Evolutionary conservation across 2,888 invertebrate species (phyloP), one percentile per base, ranked within the genome.

Genomic region (Dryobota labecula): DNA sequence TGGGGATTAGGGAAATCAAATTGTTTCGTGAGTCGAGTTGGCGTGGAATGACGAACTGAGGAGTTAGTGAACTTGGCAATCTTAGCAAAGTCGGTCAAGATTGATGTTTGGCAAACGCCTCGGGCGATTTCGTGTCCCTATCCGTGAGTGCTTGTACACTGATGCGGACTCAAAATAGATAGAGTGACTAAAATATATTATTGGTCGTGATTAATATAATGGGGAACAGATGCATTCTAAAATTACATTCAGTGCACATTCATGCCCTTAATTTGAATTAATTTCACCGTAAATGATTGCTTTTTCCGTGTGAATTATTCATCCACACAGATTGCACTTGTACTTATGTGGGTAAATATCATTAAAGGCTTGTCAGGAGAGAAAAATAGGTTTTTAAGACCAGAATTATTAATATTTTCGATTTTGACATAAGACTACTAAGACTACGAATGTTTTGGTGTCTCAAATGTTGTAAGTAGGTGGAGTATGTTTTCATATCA

Each of bases 21-120:
- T 88, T 89, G 87, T 90, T 87, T 86, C 77, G 83, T 86, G 75
- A 82, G 84, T 81, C 83, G 85, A 89, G 87, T 87, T 86, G 83
- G 82, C 82, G 73, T 58, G 69, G 78, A 85, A 84, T 88, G 87
- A 87, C 84, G 84, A 84, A 86, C 87, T 86, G 73, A 69, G 70
- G 83, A 90, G 85, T 90, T 89, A 81, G 84, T 73, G 84, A 87
- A 89, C 87, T 90, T 87, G 82, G 78, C 84, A 88, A 89, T 87
- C 87, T 87, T 82, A 76, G 79, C 60, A 66, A 84, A 82, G 77
- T 87, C 79, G 80, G 82, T 79, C 85, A 86, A 87, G 86, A 88
- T 87, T 88, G 86, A 88, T 88, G 87, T 89, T 89, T 83, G 85
- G 75, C 83, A 81, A 86, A 80, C 81, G 83, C 89, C 81, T 75